A percentile compares a stretch with the other conserved stretches of the same genome.
phyloP scores from a whole-genome alignment of 2,888 invertebrate genomes.

The Stenotaenia linearis region DNA sequence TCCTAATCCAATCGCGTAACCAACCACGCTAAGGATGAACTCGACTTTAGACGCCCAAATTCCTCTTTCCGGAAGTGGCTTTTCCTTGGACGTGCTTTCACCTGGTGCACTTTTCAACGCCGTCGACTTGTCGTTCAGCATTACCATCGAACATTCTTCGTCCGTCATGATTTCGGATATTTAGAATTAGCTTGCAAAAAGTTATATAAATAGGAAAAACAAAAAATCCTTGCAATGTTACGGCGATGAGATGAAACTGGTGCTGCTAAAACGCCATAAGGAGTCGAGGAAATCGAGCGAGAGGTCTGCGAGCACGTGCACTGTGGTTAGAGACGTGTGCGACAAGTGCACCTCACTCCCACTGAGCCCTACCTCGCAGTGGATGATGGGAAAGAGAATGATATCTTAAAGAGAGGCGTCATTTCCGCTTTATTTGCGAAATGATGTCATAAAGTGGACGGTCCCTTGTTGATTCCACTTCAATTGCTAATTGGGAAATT shows the following conservation, averaged over 20 bases:
- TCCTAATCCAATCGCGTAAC: conserved; percentile 85
- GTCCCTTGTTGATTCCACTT: conserved; percentile 1
- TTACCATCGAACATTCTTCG: conserved; percentile 12
- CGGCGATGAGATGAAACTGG: background rate
- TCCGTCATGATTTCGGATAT: conserved; percentile 10
- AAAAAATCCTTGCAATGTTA: background rate
- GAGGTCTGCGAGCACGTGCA: background rate
- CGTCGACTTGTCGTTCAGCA: conserved; percentile 24
- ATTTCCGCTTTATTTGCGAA: background rate
- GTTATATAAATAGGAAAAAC: background rate
- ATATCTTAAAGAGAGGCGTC: background rate
- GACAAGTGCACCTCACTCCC: conserved; percentile 1
- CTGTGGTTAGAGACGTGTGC: background rate
- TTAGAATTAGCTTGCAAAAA: background rate
- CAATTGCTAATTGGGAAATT: background rate
- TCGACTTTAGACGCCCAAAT: conserved; percentile 85
- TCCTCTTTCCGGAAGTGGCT: conserved; percentile 67
- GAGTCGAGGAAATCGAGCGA: background rate
- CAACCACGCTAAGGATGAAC: conserved; percentile 87
- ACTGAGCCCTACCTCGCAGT: background rate
- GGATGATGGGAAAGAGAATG: background rate
- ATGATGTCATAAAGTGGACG: background rate
- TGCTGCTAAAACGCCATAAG: conserved; percentile 1
- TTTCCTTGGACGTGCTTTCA: conserved; percentile 27
- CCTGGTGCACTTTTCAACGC: background rate